Evolutionary conservation across 2,888 invertebrate species (phyloP).

Genomic region (Campopleginae sp.): DNA sequence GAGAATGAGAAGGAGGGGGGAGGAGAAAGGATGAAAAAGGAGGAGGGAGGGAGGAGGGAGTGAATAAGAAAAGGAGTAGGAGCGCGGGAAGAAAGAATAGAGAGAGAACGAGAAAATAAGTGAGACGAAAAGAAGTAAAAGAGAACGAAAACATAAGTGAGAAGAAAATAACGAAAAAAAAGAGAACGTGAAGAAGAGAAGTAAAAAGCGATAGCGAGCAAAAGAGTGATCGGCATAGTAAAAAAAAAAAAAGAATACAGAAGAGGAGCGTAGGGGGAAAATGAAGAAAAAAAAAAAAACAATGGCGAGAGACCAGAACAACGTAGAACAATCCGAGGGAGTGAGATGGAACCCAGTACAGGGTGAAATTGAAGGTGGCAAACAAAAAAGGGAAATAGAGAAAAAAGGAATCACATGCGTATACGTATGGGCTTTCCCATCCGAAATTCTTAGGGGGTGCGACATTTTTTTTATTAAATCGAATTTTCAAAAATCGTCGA

Average conservation of each 20-base stretch:
- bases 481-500: background rate
- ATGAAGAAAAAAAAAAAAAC: background rate
- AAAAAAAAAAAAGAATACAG: background rate
- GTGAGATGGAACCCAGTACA: conserved; percentile 16
- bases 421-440: background rate
- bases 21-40: background rate
- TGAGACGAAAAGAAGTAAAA: background rate
- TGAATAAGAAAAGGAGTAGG: background rate
- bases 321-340: conserved; percentile 27
- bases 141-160: conserved; percentile 4
- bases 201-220: background rate
- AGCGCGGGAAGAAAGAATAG: background rate
- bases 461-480: background rate
- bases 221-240: background rate
- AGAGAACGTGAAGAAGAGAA: background rate
- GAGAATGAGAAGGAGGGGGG: conserved; percentile 39
- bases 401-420: conserved; percentile 5
- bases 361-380: conserved; percentile 42
- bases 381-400: background rate
- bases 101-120: background rate
- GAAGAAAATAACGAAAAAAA: background rate
- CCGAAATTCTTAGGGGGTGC: background rate
- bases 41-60: background rate
- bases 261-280: background rate
- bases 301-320: conserved; percentile 12